These are phyloP conservation scores for Stegodyphus dumicola DNA, from an alignment of 1,140 invertebrate genomes.

Conservation along the genomic window DNA sequence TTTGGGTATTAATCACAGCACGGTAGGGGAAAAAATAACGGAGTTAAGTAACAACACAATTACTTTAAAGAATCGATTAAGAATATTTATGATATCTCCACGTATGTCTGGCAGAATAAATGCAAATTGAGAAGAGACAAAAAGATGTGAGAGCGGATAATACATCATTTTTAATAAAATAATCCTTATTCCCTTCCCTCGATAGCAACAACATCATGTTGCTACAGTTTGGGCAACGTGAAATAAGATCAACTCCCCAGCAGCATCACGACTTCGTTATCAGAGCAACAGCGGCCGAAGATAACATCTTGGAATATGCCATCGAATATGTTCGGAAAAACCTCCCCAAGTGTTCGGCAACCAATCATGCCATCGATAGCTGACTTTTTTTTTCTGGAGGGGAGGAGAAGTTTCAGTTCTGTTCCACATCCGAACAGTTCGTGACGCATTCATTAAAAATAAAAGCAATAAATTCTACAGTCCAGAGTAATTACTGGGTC, in stretches of 20 bases:
- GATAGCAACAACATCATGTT: neutral
- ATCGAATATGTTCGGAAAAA: constrained; percentile 6
- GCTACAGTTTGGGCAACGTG: neutral
- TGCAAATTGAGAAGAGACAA: constrained; percentile 9
- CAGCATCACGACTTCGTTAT: constrained; percentile 24
- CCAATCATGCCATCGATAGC: constrained; percentile 31
- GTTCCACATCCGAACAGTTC: constrained; percentile 8
- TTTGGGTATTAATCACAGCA: too few species aligned
- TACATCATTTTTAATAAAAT: constrained; percentile 43
- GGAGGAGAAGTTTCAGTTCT: constrained; percentile 4
- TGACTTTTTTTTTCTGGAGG: neutral
- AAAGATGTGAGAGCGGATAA: constrained; percentile 4
- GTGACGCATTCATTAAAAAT: constrained; percentile 43
- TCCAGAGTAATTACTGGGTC: constrained; percentile 39
- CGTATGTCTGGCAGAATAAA: neutral
- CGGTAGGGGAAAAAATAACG: too few species aligned
- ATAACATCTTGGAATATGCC: constrained; percentile 4
- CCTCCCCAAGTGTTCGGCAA: neutral
- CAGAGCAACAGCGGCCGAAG: neutral
- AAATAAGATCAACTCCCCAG: neutral
- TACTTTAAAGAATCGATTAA: neutral
- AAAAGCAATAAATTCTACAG: constrained; percentile 24
- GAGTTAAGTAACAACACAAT: too few species aligned
- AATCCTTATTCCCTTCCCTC: constrained; percentile 20
- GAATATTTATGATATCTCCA: constrained; percentile 32